Evolutionary conservation across 2,113 vertebrate species (phyloP).

Genomic region (Ivindomyrus marchei): DNA sequence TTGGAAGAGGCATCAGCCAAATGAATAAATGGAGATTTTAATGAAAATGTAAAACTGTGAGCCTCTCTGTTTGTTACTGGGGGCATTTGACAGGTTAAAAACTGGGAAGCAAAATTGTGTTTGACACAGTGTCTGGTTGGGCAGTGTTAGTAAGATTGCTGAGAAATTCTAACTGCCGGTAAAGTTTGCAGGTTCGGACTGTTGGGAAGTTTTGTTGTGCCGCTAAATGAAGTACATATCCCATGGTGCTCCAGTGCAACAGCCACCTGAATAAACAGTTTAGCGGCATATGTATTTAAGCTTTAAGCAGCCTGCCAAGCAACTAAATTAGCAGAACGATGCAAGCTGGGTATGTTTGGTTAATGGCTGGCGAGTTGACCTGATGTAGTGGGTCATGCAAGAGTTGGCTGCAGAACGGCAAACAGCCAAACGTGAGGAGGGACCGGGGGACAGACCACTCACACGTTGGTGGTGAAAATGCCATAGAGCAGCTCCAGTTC

Average conservation of each 20-base stretch:
- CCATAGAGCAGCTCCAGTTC: constrained; percentile 92
- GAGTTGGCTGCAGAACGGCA: neutral
- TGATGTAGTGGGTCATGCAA: neutral
- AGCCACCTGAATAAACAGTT: neutral
- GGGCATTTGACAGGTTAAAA: neutral
- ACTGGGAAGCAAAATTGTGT: neutral
- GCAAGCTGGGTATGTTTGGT: neutral
- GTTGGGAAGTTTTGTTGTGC: neutral
- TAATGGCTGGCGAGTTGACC: neutral
- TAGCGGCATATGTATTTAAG: neutral
- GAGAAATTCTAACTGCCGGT: neutral
- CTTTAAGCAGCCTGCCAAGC: neutral
- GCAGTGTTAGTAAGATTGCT: neutral
- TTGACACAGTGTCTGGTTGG: neutral
- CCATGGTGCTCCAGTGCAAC: neutral
- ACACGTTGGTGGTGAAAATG: constrained; percentile 97
- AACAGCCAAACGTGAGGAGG: neutral
- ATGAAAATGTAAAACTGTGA: neutral
- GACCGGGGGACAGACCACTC: constrained; percentile 45
- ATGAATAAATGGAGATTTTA: neutral
- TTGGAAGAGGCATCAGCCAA: neutral
- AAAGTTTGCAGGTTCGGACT: neutral
- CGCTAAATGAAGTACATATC: neutral
- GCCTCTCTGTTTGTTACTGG: neutral
- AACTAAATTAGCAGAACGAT: neutral